phyloP scores from a whole-genome alignment of 2,888 invertebrate species.

The Noctua pronuba region DNA sequence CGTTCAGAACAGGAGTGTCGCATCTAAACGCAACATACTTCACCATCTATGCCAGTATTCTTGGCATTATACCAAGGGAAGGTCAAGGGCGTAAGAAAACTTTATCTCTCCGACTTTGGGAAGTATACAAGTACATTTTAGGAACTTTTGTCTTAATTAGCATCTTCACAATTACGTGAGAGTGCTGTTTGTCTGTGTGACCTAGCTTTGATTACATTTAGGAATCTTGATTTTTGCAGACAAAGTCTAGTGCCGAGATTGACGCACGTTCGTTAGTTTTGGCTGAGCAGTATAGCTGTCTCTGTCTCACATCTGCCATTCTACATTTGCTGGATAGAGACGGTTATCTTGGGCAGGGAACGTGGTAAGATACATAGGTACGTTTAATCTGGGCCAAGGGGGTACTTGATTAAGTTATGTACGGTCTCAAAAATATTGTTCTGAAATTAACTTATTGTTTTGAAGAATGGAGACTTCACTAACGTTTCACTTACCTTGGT shows the following conservation, averaged over 20 bases:
- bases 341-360: background rate
- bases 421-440: background rate
- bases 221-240: background rate
- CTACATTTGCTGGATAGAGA: background rate
- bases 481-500: background rate
- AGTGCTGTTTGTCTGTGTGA: constrained; percentile 6
- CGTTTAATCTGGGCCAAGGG: background rate
- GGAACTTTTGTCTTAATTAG: constrained; percentile 51
- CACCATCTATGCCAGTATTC: constrained; percentile 16
- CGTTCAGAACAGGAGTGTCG: background rate
- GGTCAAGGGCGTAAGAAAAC: constrained; percentile 36
- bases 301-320: background rate
- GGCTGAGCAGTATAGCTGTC: background rate
- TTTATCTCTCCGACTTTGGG: constrained; percentile 42
- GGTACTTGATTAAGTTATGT: background rate
- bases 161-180: constrained; percentile 37
- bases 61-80: constrained; percentile 47
- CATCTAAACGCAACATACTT: background rate
- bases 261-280: background rate
- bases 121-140: constrained; percentile 38
- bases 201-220: constrained; percentile 24
- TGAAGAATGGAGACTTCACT: background rate
- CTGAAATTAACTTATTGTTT: too few relatives aligned
- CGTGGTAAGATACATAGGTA: background rate
- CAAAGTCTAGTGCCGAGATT: background rate